These are phyloP conservation scores for Clostera curtula DNA, from an alignment of 2,888 invertebrate species.

Conservation along the genomic window DNA sequence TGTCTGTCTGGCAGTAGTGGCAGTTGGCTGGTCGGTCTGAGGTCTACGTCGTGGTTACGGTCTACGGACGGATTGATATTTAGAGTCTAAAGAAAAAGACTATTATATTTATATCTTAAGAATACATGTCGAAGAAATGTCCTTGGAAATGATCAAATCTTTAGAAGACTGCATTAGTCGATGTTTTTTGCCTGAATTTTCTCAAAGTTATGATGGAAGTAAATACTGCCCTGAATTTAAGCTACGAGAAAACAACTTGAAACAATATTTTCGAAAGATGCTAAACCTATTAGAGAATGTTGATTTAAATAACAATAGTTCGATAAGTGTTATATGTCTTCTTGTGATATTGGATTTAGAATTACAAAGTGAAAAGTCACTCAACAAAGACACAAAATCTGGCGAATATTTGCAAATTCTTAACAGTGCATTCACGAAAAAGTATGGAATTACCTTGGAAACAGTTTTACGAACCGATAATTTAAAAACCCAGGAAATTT, in stretches of 20 bases:
- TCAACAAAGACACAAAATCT: slow-evolving; percentile 34
- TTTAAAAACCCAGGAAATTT: slow-evolving; percentile 42
- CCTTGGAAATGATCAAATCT: too few relatives aligned
- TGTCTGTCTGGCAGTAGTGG: too few relatives aligned
- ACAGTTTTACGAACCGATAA: slow-evolving; percentile 27
- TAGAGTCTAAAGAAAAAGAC: too few relatives aligned
- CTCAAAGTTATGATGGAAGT: slow-evolving; percentile 39
- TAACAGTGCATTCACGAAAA: slow-evolving; percentile 32
- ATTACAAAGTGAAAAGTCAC: slow-evolving; percentile 33
- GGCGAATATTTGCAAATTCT: slow-evolving; percentile 32
- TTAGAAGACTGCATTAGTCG: slow-evolving; percentile 23
- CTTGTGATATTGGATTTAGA: slow-evolving; percentile 46
- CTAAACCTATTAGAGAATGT: slow-evolving; percentile 29
- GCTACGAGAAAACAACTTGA: slow-evolving; percentile 32
- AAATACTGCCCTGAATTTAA: slow-evolving; percentile 40
- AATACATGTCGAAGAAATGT: too few relatives aligned
- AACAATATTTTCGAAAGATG: slow-evolving; percentile 30
- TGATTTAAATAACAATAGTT: slow-evolving; percentile 26
- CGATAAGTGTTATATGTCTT: slow-evolving; percentile 29
- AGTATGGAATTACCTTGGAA: slow-evolving; percentile 31
- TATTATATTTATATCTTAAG: too few relatives aligned
- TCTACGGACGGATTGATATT: too few relatives aligned
- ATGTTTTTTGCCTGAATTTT: slow-evolving; percentile 44
- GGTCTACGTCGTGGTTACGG: too few relatives aligned
- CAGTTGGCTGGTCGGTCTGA: too few relatives aligned